These are phyloP conservation scores for Aptenodytes forsteri DNA, from an alignment of 2,113 vertebrate genomes.

Conservation along the genomic window DNA sequence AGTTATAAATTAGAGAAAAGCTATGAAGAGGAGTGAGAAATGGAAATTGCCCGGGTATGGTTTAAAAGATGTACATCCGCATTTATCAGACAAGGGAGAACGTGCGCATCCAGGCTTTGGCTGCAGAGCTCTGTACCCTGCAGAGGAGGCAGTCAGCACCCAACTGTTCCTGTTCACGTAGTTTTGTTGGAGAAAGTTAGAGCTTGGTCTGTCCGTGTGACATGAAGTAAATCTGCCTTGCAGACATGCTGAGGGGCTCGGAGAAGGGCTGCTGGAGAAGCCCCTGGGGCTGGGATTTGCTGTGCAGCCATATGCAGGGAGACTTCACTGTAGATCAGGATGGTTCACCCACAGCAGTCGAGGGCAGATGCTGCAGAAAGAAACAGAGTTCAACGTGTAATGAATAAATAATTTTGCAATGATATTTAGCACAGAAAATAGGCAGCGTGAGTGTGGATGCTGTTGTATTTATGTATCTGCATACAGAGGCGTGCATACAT, in stretches of 20 bases:
- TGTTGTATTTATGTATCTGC: neutral
- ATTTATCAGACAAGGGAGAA: neutral
- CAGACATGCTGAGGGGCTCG: neutral
- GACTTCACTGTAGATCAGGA: neutral
- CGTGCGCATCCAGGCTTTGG: neutral
- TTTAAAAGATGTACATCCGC: neutral
- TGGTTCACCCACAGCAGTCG: neutral
- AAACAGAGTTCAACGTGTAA: neutral
- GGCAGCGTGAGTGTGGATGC: neutral
- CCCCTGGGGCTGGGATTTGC: neutral
- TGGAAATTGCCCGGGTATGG: neutral
- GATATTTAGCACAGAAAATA: neutral
- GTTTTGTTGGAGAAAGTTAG: neutral
- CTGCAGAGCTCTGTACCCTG: neutral
- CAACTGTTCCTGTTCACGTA: rapidly evolving
- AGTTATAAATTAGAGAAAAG: conserved; percentile 31
- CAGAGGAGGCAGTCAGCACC: neutral
- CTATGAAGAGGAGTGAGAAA: neutral
- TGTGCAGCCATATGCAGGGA: rapidly evolving
- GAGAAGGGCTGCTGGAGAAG: neutral
- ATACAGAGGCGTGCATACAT: neutral
- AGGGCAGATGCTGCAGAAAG: neutral
- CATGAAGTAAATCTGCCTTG: neutral
- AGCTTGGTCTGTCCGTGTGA: neutral
- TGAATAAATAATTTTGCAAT: neutral